Conservation (phyloP, 1,140 invertebrate genomes). For the Medauroidea extradentata region DNA sequence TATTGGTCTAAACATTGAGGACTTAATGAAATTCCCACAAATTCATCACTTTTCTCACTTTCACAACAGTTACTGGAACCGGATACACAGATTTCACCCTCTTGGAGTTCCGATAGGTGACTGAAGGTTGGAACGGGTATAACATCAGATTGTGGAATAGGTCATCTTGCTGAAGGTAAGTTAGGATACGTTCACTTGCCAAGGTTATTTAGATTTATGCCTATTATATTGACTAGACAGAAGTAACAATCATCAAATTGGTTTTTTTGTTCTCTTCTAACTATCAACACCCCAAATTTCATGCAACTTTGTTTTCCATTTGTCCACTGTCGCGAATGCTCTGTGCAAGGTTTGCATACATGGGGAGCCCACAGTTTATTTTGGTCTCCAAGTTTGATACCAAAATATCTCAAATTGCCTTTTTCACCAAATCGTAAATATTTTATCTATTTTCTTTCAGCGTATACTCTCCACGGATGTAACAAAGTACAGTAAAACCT, state of each 20-base stretch:
- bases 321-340: neutral
- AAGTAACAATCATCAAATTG: conserved; percentile 33
- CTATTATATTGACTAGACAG: conserved; percentile 27
- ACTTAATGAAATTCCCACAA: conserved; percentile 1
- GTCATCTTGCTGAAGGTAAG: conserved; percentile 21
- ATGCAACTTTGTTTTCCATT: neutral
- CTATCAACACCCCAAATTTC: neutral
- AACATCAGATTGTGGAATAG: conserved; percentile 15
- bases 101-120: no score
- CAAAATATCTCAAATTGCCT: no score
- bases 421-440: no score
- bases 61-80: no score
- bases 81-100: no score
- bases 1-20: conserved; percentile 16
- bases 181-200: no score
- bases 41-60: conserved; percentile 14
- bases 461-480: no score
- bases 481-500: no score
- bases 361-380: neutral
- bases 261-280: neutral
- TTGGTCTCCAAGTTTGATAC: neutral
- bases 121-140: conserved; percentile 12
- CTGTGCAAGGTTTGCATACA: neutral
- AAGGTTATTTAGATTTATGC: conserved; percentile 28
- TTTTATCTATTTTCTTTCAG: no score